Evolutionary conservation across 1,140 invertebrate species (phyloP).

Genomic region (Caenorhabditis inopinata): DNA sequence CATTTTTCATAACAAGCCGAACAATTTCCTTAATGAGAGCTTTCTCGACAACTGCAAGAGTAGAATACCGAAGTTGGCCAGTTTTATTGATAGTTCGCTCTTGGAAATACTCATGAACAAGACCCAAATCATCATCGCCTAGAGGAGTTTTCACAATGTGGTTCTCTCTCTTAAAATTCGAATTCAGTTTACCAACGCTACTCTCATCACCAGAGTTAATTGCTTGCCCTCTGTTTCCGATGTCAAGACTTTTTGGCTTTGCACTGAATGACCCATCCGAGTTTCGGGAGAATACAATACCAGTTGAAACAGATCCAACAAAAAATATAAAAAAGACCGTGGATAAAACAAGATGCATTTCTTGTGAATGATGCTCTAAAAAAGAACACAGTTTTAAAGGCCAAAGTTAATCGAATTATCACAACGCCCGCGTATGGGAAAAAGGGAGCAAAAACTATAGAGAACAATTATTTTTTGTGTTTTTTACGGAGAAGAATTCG

Average conservation of each 20-base stretch:
- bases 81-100: neutral
- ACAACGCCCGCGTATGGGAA: too few relatives aligned
- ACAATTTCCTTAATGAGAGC: neutral
- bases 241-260: too few relatives aligned
- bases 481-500: too few relatives aligned
- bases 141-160: neutral
- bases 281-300: neutral
- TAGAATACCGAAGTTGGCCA: neutral
- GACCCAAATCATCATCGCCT: neutral
- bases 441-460: too few relatives aligned
- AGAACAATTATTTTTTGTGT: too few relatives aligned
- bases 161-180: neutral
- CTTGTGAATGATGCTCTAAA: too few relatives aligned
- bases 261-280: neutral
- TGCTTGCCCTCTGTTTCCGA: neutral
- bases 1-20: neutral
- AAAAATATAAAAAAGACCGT: too few relatives aligned
- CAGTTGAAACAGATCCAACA: neutral
- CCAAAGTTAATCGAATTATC: too few relatives aligned
- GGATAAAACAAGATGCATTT: too few relatives aligned
- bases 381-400: too few relatives aligned
- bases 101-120: neutral
- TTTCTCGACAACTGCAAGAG: neutral
- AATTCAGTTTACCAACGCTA: neutral
- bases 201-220: neutral